phyloP scores from a whole-genome alignment of 2,113 vertebrate species.

The Anas platyrhynchos region DNA sequence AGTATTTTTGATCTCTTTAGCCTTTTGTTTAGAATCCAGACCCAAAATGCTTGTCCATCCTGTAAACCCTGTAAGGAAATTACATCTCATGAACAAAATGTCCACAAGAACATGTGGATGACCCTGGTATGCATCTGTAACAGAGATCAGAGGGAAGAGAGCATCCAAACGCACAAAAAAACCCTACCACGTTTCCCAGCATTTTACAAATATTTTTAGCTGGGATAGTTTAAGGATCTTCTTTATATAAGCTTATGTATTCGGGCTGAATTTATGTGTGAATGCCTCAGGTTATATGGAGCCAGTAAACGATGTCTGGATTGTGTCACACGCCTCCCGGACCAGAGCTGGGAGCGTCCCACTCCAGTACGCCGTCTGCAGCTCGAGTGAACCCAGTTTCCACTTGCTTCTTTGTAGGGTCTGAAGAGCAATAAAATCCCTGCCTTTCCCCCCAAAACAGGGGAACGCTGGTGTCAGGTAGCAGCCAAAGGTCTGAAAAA shows the following conservation, averaged over 20 bases:
- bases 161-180: neutral
- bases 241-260: conserved; percentile 24
- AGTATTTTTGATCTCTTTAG: neutral
- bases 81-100: neutral
- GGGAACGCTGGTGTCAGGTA: neutral
- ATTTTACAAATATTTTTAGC: conserved; percentile 11
- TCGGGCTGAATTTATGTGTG: conserved; percentile 44
- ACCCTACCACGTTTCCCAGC: neutral
- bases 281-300: conserved; percentile 60
- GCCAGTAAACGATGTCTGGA: conserved; percentile 56
- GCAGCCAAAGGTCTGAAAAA: neutral
- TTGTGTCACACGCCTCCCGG: conserved; percentile 11
- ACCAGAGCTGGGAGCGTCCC: conserved; percentile 19
- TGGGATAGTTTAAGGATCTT: conserved; percentile 11
- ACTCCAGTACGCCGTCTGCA: neutral
- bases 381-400: neutral
- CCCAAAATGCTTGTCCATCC: neutral
- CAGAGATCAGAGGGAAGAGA: neutral
- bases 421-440: neutral
- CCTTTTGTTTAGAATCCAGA: neutral
- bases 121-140: neutral
- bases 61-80: neutral
- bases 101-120: neutral
- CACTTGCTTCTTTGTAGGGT: neutral
- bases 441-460: neutral